Conservation (phyloP, 2,113 vertebrate species). For the Pygoscelis antarcticus region DNA sequence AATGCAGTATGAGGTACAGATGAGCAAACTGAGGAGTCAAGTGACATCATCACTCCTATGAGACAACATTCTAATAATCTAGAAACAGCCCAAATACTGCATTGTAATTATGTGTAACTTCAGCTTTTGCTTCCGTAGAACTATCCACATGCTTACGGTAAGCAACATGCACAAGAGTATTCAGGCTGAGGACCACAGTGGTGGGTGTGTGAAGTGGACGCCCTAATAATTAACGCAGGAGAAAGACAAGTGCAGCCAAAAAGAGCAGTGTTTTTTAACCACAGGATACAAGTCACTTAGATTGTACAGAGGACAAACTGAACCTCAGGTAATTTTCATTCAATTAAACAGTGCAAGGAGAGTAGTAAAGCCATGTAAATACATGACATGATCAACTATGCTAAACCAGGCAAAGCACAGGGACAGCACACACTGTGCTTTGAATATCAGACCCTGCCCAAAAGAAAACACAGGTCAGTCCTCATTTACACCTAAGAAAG, state of each 20-base stretch:
- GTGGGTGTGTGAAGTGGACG: not conserved
- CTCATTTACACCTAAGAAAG: not conserved
- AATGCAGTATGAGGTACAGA: not conserved
- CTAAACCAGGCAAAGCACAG: not conserved
- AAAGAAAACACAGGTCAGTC: not conserved
- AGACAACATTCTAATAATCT: not conserved
- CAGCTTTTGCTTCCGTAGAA: not conserved
- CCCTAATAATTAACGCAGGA: not conserved
- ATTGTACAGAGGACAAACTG: not conserved
- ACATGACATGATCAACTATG: not conserved
- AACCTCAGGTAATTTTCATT: not conserved
- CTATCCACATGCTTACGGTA: not conserved
- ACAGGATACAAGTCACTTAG: not conserved
- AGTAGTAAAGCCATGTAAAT: not conserved
- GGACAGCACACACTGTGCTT: not conserved
- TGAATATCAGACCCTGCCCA: not conserved
- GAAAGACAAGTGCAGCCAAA: not conserved
- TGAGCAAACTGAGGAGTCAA: not conserved
- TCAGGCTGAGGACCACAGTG: not conserved
- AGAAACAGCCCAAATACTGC: not conserved
- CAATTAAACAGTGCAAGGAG: not conserved
- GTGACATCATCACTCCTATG: not conserved
- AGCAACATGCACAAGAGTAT: not conserved
- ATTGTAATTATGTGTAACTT: not conserved
- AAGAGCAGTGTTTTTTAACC: not conserved